A percentile compares a stretch with the other conserved stretches of the same genome.
Evolutionary conservation across 2,888 invertebrate genomes (phyloP).

Genomic region (Leptinotarsa tumamoca): DNA sequence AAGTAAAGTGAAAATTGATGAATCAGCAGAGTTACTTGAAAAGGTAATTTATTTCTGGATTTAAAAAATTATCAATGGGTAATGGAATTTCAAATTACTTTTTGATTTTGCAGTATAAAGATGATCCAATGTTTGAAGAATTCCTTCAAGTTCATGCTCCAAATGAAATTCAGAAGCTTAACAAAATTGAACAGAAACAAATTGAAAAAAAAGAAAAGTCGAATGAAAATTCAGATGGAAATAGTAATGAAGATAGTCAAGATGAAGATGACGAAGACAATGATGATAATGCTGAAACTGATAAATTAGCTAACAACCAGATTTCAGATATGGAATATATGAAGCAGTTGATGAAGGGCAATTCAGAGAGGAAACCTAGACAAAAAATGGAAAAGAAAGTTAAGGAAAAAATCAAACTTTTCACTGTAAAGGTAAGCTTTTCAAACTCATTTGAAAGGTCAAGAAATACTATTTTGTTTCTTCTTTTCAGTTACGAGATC

Average conservation of each 20-base stretch:
- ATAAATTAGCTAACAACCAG: slow-evolving; percentile 76
- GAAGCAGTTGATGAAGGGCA: slow-evolving; percentile 72
- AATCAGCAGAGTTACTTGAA: slow-evolving; percentile 68
- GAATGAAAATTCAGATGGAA: slow-evolving; percentile 58
- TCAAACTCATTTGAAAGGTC: neutral
- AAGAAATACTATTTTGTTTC: slow-evolving; percentile 1
- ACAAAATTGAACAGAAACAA: slow-evolving; percentile 50
- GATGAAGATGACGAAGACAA: slow-evolving; percentile 53
- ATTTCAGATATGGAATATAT: slow-evolving; percentile 85
- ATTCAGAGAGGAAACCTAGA: slow-evolving; percentile 57
- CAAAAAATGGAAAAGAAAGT: slow-evolving; percentile 64
- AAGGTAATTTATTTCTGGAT: slow-evolving; percentile 67
- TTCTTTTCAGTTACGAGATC: slow-evolving; percentile 69
- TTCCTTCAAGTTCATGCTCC: slow-evolving; percentile 88
- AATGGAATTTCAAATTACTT: neutral
- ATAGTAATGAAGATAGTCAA: slow-evolving; percentile 58
- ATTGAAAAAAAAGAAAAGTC: slow-evolving; percentile 59
- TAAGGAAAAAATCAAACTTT: slow-evolving; percentile 66
- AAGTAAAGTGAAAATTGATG: slow-evolving; percentile 71
- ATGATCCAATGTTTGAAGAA: slow-evolving; percentile 72
- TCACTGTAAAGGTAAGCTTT: slow-evolving; percentile 71
- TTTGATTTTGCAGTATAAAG: neutral
- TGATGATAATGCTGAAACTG: slow-evolving; percentile 45
- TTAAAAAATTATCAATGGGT: neutral
- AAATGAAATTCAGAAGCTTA: slow-evolving; percentile 58